Percentiles rank a stretch among this genome's conserved stretches.
These are phyloP conservation scores for Netelia virgata DNA, from an alignment of 2,888 invertebrate genomes.

Conservation along the genomic window DNA sequence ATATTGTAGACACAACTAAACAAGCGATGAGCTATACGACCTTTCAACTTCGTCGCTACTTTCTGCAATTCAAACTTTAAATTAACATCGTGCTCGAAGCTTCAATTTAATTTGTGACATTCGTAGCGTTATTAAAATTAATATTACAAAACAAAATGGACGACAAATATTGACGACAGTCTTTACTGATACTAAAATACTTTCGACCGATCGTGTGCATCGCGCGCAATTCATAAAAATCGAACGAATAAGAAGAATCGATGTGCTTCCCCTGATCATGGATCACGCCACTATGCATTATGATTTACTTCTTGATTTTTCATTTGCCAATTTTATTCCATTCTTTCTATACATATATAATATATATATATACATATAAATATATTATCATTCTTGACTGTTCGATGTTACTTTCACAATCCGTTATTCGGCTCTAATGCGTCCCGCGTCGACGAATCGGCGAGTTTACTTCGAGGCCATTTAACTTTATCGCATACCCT, in stretches of 20 bases:
- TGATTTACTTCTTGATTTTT: conserved; percentile 77
- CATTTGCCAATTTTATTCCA: conserved; percentile 78
- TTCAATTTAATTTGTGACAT: no score
- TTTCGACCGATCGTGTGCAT: no score
- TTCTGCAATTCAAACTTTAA: no score
- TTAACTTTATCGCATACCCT: not conserved
- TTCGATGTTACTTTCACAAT: conserved; percentile 80
- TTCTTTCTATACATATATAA: conserved; percentile 33
- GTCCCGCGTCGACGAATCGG: conserved; percentile 49
- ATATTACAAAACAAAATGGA: no score
- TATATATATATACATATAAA: conserved; percentile 71
- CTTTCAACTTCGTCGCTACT: no score
- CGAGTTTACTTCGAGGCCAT: not conserved
- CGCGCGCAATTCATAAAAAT: not conserved
- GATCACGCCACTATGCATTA: conserved; percentile 79
- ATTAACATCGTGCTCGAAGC: no score
- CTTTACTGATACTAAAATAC: no score
- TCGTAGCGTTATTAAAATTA: no score
- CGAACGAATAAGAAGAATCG: not conserved
- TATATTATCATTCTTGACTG: conserved; percentile 77
- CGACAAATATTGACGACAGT: no score
- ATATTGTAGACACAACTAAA: not conserved
- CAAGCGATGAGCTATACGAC: not conserved
- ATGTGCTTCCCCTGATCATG: conserved; percentile 70
- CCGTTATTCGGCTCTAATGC: conserved; percentile 80